Base-by-base conservation (phyloP, 2,113 vertebrate species). In the Heloderma charlesbogerti region DNA sequence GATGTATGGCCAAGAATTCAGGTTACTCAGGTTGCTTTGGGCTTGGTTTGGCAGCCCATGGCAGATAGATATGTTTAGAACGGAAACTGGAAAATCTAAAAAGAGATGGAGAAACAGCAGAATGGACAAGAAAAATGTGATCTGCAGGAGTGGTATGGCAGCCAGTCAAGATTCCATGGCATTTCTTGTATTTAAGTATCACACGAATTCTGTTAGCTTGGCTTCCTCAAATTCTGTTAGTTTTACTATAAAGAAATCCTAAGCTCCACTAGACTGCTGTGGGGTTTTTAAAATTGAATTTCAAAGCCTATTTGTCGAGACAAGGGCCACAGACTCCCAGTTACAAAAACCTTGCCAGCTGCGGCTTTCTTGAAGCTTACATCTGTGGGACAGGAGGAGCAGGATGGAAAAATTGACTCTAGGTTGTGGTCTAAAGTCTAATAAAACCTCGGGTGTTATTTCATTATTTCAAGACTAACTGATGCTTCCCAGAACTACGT, bases 191-290 rank as follows among this genome's bases (percentile, higher is more conserved):
- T 88, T 88, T 80, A n/a, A 71, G 22, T 15, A 81, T 89, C 4
- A 43, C 66, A 82, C 29, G 60, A 74, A 60, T 74, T 25, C 8
- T 20, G 29, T 74, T 54, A 22, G 25, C 94, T 92, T 13, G 71
- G 29, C 81, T 7, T 18, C 84, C 43, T 75, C 69, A 79, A 92
- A n/a, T 48, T 84, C 34, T 54, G 51, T 60, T 89, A 40, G 84
- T 69, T 84, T 63, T 34, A 34, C 37, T 89, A 15, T 31, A 84
- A 31, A 67, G 88, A 57, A 43, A 81, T 92, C 79, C 90, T 88
- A 82, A 22, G 87, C 83, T 84, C 74, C 0, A 0, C 0, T 82
- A 79, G 43, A 85, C 67, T 77, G 71, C 48, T 31, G 12, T 60
- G 34, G 48, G 20, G 34, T n/a, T 57, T 80, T 54, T 72, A 40